These are phyloP conservation scores for Acronicta aceris DNA, from an alignment of 2,888 invertebrate species.

Conservation along the genomic window DNA sequence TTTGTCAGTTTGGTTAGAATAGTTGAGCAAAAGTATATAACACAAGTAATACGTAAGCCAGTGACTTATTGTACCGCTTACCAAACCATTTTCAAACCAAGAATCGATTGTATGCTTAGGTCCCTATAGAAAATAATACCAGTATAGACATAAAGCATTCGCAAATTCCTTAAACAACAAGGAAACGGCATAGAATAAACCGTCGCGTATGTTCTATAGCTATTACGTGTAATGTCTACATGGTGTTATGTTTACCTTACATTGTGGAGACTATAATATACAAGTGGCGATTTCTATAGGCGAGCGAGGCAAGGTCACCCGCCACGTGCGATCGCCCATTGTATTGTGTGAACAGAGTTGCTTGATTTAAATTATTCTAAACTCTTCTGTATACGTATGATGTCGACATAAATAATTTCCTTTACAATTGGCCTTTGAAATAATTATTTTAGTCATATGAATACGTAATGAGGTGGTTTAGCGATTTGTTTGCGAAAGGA, in stretches of 20 bases:
- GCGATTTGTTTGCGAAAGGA: conserved; percentile 37
- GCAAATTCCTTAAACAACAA: conserved; percentile 44
- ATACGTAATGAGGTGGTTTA: conserved; percentile 35
- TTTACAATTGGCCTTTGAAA: conserved; percentile 43
- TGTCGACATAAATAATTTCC: conserved; percentile 44
- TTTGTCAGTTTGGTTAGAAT: neutral
- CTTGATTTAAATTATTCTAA: conserved; percentile 55
- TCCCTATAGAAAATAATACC: conserved; percentile 42
- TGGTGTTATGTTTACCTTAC: conserved; percentile 65
- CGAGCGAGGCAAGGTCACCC: conserved; percentile 73
- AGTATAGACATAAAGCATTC: conserved; percentile 44
- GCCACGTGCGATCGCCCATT: conserved; percentile 75
- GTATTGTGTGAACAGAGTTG: conserved; percentile 62
- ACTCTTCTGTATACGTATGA: conserved; percentile 37
- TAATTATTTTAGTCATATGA: conserved; percentile 49
- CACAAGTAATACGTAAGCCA: neutral
- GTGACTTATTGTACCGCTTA: neutral
- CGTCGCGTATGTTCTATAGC: conserved; percentile 65
- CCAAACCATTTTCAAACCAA: neutral
- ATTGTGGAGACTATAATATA: conserved; percentile 60
- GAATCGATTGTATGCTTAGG: conserved; percentile 14
- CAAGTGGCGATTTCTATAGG: conserved; percentile 62
- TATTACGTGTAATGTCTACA: conserved; percentile 67
- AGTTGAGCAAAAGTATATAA: neutral
- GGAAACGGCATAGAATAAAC: conserved; percentile 56